Evolutionary conservation across 1,140 invertebrate genomes (phyloP).

Genomic region (Marisa cornuarietis): DNA sequence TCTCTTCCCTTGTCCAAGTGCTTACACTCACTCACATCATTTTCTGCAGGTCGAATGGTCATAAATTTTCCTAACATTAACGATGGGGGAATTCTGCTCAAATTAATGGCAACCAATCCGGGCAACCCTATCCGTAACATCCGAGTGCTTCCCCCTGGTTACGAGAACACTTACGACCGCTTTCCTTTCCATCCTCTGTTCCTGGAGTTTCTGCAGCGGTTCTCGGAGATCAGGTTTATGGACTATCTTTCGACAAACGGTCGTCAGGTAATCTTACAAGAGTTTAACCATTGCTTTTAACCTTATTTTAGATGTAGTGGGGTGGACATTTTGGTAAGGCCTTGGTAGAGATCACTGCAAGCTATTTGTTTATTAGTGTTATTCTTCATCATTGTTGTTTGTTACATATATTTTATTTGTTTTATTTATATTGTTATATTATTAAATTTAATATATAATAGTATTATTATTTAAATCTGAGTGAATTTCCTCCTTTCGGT

Average conservation of each 20-base stretch:
- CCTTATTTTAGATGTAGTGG: too few species aligned
- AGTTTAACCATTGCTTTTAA: too few species aligned
- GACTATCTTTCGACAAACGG: conserved; percentile 46
- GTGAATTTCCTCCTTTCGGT: too few species aligned
- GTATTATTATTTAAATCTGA: too few species aligned
- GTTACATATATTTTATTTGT: too few species aligned
- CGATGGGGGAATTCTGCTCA: conserved; percentile 37
- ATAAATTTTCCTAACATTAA: conserved; percentile 31
- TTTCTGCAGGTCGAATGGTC: conserved; percentile 34
- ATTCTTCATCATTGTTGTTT: too few species aligned
- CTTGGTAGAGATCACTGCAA: too few species aligned
- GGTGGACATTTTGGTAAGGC: too few species aligned
- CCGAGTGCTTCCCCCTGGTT: conserved; percentile 44
- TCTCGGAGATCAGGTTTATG: conserved; percentile 47
- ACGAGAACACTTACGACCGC: conserved; percentile 41
- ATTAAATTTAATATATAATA: too few species aligned
- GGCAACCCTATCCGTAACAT: conserved; percentile 46
- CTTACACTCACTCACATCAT: not conserved
- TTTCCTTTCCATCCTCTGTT: conserved; percentile 51
- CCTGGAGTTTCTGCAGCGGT: conserved; percentile 43
- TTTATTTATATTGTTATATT: too few species aligned
- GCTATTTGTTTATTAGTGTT: too few species aligned
- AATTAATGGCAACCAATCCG: conserved; percentile 40
- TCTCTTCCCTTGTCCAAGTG: too few species aligned
- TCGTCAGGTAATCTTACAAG: conserved; percentile 26